Conservation (phyloP, 2,113 vertebrate species). For the Bungarus multicinctus region DNA sequence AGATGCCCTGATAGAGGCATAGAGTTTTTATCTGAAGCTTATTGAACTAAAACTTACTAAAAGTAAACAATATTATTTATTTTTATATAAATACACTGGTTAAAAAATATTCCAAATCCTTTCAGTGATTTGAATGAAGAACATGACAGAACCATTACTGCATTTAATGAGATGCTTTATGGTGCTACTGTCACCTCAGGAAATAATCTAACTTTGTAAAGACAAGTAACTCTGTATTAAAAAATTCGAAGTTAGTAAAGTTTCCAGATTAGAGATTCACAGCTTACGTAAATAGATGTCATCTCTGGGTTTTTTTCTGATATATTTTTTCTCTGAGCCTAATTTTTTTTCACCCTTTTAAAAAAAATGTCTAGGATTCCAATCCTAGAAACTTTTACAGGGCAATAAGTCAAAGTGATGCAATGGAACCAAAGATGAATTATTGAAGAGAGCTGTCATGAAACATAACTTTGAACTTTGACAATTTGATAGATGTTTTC, state of each 20-base stretch:
- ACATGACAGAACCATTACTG: constrained; percentile 34
- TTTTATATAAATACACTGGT: neutral
- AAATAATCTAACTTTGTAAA: constrained; percentile 42
- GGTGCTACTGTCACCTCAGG: neutral
- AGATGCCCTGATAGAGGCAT: neutral
- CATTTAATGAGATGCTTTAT: constrained; percentile 6
- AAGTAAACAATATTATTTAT: neutral
- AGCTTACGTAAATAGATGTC: constrained; percentile 1
- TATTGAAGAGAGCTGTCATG: constrained; percentile 27
- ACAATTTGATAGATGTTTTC: constrained; percentile 5
- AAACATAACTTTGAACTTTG: constrained; percentile 8
- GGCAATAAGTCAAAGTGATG: neutral
- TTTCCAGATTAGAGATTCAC: constrained; percentile 23
- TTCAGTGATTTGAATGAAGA: neutral
- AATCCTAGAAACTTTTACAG: neutral
- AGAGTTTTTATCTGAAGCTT: neutral
- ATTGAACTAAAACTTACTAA: neutral
- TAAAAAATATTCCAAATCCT: neutral
- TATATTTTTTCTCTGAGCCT: constrained; percentile 21
- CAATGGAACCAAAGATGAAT: neutral
- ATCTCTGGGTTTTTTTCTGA: neutral
- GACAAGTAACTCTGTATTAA: constrained; percentile 34
- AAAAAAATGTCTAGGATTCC: neutral
- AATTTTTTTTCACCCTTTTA: neutral
- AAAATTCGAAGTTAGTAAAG: constrained; percentile 9